A percentile compares a stretch with the other conserved stretches of the same genome.
These are phyloP conservation scores for Cinclus mexicanus DNA, from an alignment of 2,113 vertebrate genomes.

Conservation along the genomic window DNA sequence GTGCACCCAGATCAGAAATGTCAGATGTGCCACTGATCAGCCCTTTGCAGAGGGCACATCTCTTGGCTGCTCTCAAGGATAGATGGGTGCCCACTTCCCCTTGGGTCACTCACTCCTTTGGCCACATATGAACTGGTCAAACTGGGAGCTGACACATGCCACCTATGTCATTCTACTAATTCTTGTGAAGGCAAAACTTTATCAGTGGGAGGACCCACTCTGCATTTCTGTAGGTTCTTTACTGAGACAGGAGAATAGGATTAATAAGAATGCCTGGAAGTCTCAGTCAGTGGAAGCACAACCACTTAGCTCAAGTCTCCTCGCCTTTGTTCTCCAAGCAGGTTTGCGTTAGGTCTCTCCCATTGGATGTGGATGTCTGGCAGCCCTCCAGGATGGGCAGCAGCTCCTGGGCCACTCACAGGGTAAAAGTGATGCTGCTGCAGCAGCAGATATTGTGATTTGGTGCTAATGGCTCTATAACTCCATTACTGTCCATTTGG, in stretches of 20 bases:
- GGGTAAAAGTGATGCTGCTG: background rate
- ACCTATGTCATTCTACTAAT: background rate
- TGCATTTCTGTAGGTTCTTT: background rate
- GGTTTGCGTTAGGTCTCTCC: background rate
- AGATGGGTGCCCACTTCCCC: fast-evolving
- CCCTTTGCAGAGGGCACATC: background rate
- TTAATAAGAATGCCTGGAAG: background rate
- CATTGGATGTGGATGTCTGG: background rate
- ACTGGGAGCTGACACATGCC: background rate
- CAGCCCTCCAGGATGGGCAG: fast-evolving
- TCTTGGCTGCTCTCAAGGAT: background rate
- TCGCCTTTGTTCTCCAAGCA: background rate
- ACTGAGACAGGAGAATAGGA: background rate
- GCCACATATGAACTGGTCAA: background rate
- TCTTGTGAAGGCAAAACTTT: background rate
- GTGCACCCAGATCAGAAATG: background rate
- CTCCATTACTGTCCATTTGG: background rate
- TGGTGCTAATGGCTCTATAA: background rate
- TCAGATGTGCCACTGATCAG: background rate
- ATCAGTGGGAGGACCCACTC: background rate
- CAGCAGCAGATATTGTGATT: background rate
- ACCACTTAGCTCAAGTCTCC: background rate
- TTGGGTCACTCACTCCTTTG: background rate
- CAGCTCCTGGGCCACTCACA: background rate
- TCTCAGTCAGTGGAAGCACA: background rate